Evolutionary conservation across 2,113 vertebrate genomes (phyloP), one percentile per base, ranked within the genome.

Genomic region (Columbina picui): DNA sequence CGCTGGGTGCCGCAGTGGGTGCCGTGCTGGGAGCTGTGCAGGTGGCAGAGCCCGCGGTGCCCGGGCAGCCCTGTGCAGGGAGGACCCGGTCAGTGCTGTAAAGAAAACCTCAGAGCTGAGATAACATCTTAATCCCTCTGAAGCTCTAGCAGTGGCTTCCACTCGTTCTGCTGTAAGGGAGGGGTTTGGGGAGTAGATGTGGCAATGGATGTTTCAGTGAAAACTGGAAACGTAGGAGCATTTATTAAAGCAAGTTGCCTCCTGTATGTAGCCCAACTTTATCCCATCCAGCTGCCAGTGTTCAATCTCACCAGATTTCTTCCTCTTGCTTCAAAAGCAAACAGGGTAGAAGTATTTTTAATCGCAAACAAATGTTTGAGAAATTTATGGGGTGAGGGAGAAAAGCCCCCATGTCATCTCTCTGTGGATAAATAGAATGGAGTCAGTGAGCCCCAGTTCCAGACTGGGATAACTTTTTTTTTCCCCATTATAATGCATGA

Each of bases 11-110:
- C 43, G 43, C 43, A 17, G 43, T 18, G 43, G 39, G 43, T 7
- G 43, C 43, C 16, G 43, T 7, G 43, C 16, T 7, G 56, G 50
- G 30, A 0, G 3, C 56, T 14, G 43, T 1, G 0, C 27, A 1
- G 39, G 30, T 20, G 41, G 32, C 50, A 25, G 69, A 64, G 29
- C 2, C 18, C 18, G 25, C 25, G 4, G 34, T 70, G 39, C 30
- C 23, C 21, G 14, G 52, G 41, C 41, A 81, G 34, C 52, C 12
- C 64, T 20, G 11, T 5, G 30, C 21, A 1, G 25, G 57, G 23
- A 14, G 10, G 20, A 5, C 1, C 22, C 52, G 27, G 25, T 8
- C 6, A 3, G 36, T 34, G 21, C 59, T 12, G 0, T 0, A 6
- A 67, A 53, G 60, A 34, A 49, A 41, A 12, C 19, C 11, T 55